phyloP scores from a whole-genome alignment of 2,113 vertebrate species.

The Cardinalis cardinalis region DNA sequence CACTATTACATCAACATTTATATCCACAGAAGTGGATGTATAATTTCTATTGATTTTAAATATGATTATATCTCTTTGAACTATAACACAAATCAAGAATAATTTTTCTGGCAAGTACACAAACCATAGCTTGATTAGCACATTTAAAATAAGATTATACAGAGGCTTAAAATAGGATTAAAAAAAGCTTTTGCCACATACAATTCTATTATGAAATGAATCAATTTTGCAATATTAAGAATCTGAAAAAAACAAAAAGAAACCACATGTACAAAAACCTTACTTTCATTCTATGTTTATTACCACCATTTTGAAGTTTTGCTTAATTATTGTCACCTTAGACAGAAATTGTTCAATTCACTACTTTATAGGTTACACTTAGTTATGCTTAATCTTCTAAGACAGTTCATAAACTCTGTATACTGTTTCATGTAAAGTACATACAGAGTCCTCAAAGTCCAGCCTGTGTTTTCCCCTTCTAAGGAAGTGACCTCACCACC shows the following conservation, averaged over 20 bases:
- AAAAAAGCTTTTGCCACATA: background rate
- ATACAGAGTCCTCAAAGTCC: background rate
- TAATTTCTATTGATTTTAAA: background rate
- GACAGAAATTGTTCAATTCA: background rate
- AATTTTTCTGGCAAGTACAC: background rate
- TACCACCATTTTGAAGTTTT: background rate
- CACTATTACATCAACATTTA: background rate
- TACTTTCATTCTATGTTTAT: background rate
- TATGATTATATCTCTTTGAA: background rate
- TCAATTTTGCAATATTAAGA: background rate
- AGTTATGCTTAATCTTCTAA: constrained; percentile 11
- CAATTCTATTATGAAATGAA: background rate
- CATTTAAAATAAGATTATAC: background rate
- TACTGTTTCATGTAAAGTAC: background rate
- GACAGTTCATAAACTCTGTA: constrained; percentile 9
- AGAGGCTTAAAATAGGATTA: background rate
- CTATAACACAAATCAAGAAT: background rate
- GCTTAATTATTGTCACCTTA: background rate
- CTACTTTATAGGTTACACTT: background rate
- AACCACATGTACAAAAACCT: background rate
- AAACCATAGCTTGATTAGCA: background rate
- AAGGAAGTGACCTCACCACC: background rate
- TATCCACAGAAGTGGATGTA: background rate
- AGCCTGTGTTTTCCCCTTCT: background rate
- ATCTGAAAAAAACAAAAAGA: background rate